Conservation (phyloP, 2,113 vertebrate species). For the Holacanthus passer region DNA sequence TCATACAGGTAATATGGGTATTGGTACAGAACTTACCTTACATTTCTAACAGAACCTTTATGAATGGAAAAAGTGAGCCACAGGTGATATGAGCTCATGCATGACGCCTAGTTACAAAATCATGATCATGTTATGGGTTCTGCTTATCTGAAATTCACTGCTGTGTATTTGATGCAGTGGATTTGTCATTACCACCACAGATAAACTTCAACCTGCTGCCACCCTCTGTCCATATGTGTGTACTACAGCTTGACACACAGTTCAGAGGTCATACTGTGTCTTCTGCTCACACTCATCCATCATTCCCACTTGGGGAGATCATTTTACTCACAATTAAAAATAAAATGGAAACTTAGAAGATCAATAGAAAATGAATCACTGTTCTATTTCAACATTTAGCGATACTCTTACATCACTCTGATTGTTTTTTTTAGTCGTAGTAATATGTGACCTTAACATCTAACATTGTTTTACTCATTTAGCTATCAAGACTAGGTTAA, state of each 20-base stretch:
- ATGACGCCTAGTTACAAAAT: not conserved
- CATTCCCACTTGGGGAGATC: not conserved
- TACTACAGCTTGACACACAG: slow-evolving; percentile 4
- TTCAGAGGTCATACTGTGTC: not conserved
- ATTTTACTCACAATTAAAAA: not conserved
- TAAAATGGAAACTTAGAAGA: not conserved
- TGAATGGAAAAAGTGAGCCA: not conserved
- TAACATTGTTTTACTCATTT: too few relatives aligned
- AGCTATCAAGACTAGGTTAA: too few relatives aligned
- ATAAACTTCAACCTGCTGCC: slow-evolving; percentile 31
- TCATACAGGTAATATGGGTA: too few relatives aligned
- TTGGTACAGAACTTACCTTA: too few relatives aligned
- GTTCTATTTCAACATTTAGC: not conserved
- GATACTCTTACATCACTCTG: too few relatives aligned
- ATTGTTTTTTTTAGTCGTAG: too few relatives aligned
- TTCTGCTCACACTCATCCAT: not conserved
- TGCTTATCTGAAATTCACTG: not conserved
- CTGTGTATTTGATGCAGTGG: too few relatives aligned
- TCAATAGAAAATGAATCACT: not conserved
- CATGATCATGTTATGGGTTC: not conserved
- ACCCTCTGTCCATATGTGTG: slow-evolving; percentile 21
- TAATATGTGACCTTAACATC: too few relatives aligned
- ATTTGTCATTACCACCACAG: not conserved
- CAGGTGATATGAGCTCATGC: not conserved
- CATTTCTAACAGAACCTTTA: too few relatives aligned